A percentile compares a stretch with the other conserved stretches of the same genome.
Evolutionary conservation across 2,113 vertebrate species (phyloP).

Genomic region (Gavialis gangeticus): DNA sequence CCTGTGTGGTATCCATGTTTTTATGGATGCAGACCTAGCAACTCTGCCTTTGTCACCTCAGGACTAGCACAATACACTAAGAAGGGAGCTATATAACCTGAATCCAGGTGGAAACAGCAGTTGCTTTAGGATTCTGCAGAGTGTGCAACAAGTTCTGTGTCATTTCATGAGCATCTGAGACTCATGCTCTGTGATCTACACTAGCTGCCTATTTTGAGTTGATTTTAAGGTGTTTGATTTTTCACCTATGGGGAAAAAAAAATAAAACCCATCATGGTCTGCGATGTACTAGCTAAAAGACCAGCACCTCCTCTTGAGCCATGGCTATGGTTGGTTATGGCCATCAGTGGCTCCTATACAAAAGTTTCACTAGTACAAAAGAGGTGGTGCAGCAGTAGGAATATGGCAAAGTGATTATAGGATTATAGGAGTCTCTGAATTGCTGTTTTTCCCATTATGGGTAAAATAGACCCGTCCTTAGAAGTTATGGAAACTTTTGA

Average conservation of each 20-base stretch:
- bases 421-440: background rate
- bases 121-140: background rate
- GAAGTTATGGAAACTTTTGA: background rate
- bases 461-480: background rate
- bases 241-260: background rate
- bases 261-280: background rate
- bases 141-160: background rate
- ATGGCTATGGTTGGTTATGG: background rate
- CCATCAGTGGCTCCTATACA: background rate
- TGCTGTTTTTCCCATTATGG: background rate
- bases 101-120: background rate
- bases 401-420: background rate
- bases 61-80: background rate
- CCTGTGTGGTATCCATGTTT: rapidly evolving
- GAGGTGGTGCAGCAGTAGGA: background rate
- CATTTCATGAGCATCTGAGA: background rate
- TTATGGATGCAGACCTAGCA: background rate
- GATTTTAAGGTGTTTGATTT: background rate
- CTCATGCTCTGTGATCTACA: background rate
- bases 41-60: background rate
- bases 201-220: background rate
- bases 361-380: background rate
- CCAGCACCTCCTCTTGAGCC: background rate
- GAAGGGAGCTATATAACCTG: background rate
- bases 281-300: background rate